These are phyloP conservation scores for Capromys pilorides DNA, from an alignment of 2,797 vertebrate species.

Conservation along the genomic window DNA sequence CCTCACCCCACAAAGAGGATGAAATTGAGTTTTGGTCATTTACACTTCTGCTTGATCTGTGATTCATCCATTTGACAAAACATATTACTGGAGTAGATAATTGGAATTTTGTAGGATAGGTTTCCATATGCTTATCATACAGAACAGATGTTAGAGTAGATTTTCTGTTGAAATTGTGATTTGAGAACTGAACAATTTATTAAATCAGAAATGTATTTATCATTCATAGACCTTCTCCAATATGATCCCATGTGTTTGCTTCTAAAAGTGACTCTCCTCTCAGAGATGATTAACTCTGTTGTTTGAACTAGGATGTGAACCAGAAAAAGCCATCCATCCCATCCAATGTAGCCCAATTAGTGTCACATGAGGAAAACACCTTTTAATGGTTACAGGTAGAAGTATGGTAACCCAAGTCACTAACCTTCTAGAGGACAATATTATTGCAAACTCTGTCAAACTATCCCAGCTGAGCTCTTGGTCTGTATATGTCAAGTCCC, in stretches of 20 bases:
- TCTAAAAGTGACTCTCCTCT: constrained; percentile 30
- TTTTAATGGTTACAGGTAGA: constrained; percentile 48
- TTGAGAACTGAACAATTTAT: constrained; percentile 37
- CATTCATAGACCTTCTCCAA: constrained; percentile 56
- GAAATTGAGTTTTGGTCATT: neutral
- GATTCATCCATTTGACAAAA: constrained; percentile 20
- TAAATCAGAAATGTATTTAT: constrained; percentile 63
- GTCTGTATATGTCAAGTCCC: neutral
- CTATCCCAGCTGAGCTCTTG: neutral
- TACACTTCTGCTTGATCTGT: constrained; percentile 39
- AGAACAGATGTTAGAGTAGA: constrained; percentile 39
- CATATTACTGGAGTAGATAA: constrained; percentile 7
- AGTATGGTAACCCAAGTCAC: neutral
- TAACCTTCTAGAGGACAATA: neutral
- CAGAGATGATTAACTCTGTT: constrained; percentile 24
- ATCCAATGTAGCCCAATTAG: constrained; percentile 58
- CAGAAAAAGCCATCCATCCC: constrained; percentile 17
- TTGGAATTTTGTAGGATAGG: neutral
- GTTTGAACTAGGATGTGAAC: constrained; percentile 53
- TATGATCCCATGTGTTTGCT: constrained; percentile 44
- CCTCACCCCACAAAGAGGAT: neutral
- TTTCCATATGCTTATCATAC: constrained; percentile 61
- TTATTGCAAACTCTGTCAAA: neutral
- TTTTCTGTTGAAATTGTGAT: constrained; percentile 61
- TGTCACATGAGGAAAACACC: constrained; percentile 48